Conservation (phyloP, 2,113 vertebrate species). For the Engystomops pustulosus region DNA sequence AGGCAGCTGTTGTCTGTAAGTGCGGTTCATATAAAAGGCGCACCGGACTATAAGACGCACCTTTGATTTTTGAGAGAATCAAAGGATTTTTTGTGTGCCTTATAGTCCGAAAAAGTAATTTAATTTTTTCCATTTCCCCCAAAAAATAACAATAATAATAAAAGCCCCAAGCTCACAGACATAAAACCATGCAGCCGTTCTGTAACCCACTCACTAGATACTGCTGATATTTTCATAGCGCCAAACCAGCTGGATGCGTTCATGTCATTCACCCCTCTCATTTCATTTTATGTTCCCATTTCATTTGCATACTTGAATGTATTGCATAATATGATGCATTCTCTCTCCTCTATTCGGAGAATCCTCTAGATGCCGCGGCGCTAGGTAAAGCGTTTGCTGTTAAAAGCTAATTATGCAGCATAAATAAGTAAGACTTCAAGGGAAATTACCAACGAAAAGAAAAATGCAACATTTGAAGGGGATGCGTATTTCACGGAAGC, state of each 20-base stretch:
- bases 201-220: background rate
- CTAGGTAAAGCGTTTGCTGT: conserved; percentile 34
- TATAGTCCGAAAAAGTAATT: no score
- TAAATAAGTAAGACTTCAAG: conserved; percentile 44
- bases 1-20: no score
- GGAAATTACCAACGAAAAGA: conserved; percentile 9
- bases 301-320: conserved; percentile 44
- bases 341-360: background rate
- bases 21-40: no score
- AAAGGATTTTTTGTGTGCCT: no score
- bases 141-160: no score
- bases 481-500: background rate
- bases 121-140: no score
- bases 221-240: conserved; percentile 22
- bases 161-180: background rate
- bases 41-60: no score
- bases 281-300: conserved; percentile 45
- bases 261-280: conserved; percentile 43
- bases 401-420: conserved; percentile 46
- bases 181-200: background rate
- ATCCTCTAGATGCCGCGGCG: conserved; percentile 20
- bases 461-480: background rate
- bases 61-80: no score
- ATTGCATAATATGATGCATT: conserved; percentile 38
- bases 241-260: conserved; percentile 40